Evolutionary conservation across 2,113 vertebrate genomes (phyloP).

Genomic region (Phaethon lepturus): DNA sequence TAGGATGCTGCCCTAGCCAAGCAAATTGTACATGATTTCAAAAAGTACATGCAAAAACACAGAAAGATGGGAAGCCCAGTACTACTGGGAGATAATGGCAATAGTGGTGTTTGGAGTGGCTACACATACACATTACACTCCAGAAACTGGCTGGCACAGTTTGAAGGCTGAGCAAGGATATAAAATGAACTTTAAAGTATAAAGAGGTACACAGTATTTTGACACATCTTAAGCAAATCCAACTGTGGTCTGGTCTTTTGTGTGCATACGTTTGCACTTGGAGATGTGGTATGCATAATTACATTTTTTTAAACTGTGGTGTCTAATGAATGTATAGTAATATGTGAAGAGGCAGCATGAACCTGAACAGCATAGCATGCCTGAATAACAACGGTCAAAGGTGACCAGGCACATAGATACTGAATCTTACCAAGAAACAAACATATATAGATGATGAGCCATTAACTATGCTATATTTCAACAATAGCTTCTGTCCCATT

Average conservation of each 20-base stretch:
- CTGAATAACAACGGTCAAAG: background rate
- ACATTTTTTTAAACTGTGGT: background rate
- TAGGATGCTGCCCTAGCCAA: background rate
- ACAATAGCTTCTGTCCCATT: background rate
- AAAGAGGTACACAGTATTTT: background rate
- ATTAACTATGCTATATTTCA: background rate
- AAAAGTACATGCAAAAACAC: background rate
- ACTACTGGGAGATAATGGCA: background rate
- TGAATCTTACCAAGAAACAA: background rate
- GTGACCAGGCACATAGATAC: background rate
- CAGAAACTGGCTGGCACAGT: background rate
- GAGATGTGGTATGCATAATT: background rate
- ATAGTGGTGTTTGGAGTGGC: background rate
- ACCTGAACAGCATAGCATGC: background rate
- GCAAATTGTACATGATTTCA: background rate
- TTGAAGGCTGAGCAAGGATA: background rate
- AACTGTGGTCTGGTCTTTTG: background rate
- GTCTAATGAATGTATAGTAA: background rate
- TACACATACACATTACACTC: background rate
- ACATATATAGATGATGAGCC: background rate
- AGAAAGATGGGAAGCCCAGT: background rate
- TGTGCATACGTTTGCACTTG: rapidly evolving
- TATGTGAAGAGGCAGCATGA: background rate
- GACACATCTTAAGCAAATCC: background rate
- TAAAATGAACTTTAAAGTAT: background rate